Evolutionary conservation across 2,888 invertebrate genomes (phyloP).

Genomic region (Griposia aprilina): DNA sequence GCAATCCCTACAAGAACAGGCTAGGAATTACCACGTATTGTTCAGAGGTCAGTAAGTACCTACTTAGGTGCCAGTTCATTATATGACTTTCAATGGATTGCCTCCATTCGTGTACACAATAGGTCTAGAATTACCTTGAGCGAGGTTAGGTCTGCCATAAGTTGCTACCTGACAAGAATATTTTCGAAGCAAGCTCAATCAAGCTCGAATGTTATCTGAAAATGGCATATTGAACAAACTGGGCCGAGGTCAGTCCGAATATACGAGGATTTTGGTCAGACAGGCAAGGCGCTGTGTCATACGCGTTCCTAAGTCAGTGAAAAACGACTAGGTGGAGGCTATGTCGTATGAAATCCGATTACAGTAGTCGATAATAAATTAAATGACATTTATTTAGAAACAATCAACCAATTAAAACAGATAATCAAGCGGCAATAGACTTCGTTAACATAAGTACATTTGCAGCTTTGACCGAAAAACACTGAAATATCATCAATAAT

Average conservation of each 20-base stretch:
- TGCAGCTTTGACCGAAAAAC: neutral
- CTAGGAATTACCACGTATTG: neutral
- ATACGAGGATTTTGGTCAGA: neutral
- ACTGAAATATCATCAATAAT: neutral
- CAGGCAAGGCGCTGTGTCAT: neutral
- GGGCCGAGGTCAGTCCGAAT: neutral
- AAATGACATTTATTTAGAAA: neutral
- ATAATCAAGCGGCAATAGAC: neutral
- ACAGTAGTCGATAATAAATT: neutral
- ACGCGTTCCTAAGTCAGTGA: neutral
- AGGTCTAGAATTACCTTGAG: neutral
- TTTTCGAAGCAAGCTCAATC: too few species aligned
- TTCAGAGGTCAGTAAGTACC: neutral
- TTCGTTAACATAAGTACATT: neutral
- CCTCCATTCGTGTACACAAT: neutral
- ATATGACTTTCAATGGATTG: neutral
- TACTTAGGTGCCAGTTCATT: neutral
- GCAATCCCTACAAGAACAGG: constrained; percentile 9
- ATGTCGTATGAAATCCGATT: neutral
- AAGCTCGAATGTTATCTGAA: neutral
- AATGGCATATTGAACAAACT: neutral
- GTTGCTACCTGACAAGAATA: neutral
- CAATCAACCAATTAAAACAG: neutral
- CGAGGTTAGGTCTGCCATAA: neutral
- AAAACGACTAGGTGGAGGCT: too few species aligned